Evolutionary conservation across 1,140 invertebrate species (phyloP).

Genomic region (Proales similis): DNA sequence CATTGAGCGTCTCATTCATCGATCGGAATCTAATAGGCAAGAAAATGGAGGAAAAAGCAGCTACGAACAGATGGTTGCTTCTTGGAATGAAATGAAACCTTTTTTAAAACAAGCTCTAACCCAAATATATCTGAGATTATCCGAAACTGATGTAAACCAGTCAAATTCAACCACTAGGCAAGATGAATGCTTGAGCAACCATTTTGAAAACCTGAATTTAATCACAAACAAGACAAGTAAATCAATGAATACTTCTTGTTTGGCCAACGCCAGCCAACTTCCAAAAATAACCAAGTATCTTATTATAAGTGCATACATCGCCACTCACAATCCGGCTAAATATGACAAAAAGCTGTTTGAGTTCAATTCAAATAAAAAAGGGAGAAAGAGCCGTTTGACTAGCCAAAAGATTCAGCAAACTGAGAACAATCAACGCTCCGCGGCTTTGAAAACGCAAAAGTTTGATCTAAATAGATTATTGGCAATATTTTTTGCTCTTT

Average conservation of each 20-base stretch:
- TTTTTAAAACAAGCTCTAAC: conserved; percentile 37
- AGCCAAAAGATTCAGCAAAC: conserved; percentile 36
- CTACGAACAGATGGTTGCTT: conserved; percentile 25
- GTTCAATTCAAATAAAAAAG: conserved; percentile 18
- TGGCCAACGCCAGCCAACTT: too few species aligned
- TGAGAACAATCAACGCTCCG: conserved; percentile 34
- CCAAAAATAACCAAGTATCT: conserved; percentile 36
- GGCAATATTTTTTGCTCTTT: conserved; percentile 30
- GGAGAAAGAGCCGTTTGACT: conserved; percentile 17
- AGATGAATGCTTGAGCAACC: conserved; percentile 19
- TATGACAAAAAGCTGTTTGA: conserved; percentile 35
- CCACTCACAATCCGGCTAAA: conserved; percentile 35
- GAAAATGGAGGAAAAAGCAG: not conserved
- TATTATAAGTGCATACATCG: conserved; percentile 24
- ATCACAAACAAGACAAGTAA: conserved; percentile 5
- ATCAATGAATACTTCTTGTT: not conserved
- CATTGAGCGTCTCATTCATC: conserved; percentile 18
- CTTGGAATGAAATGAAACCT: conserved; percentile 38
- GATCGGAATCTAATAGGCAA: not conserved
- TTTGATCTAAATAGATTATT: conserved; percentile 17
- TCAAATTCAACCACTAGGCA: conserved; percentile 1
- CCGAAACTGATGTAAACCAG: not conserved
- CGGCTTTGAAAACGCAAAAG: conserved; percentile 25
- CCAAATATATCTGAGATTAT: conserved; percentile 32
- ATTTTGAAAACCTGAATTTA: conserved; percentile 34